A percentile compares a stretch with the other conserved stretches of the same genome.
Conservation (phyloP, 2,113 vertebrate species). For the Anoura caudifer region DNA sequence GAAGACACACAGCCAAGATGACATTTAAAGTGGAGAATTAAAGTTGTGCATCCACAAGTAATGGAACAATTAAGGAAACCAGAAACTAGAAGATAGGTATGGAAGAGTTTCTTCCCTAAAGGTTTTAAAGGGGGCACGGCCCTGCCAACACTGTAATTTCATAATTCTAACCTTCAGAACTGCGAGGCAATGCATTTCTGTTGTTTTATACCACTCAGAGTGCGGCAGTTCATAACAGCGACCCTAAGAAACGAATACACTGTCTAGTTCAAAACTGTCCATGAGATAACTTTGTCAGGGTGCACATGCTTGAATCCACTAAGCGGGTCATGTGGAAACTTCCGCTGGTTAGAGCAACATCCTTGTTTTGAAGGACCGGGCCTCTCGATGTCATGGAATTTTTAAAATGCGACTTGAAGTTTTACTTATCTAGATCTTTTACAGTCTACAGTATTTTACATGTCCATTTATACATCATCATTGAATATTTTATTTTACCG, state of each 20-base stretch:
- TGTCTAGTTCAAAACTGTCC: background rate
- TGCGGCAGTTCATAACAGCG: background rate
- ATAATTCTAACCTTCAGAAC: background rate
- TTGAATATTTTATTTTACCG: background rate
- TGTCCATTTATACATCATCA: background rate
- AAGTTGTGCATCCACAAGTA: background rate
- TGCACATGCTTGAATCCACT: background rate
- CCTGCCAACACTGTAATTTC: background rate
- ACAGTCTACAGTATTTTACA: conserved; percentile 57
- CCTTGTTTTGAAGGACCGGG: background rate
- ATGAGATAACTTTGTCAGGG: background rate
- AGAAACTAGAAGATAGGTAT: background rate
- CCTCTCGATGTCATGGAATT: background rate
- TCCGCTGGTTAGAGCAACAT: background rate
- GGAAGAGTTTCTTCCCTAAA: background rate
- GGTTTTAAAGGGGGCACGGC: background rate
- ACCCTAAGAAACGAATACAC: background rate
- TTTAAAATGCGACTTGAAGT: conserved; percentile 45
- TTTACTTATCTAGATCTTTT: conserved; percentile 72
- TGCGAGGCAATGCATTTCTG: background rate
- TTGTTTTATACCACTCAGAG: background rate
- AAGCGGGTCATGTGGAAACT: background rate
- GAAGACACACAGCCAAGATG: background rate
- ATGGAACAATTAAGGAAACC: background rate
- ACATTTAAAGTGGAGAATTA: background rate